Conservation (phyloP, 2,113 vertebrate species). For the Nerophis ophidion region DNA sequence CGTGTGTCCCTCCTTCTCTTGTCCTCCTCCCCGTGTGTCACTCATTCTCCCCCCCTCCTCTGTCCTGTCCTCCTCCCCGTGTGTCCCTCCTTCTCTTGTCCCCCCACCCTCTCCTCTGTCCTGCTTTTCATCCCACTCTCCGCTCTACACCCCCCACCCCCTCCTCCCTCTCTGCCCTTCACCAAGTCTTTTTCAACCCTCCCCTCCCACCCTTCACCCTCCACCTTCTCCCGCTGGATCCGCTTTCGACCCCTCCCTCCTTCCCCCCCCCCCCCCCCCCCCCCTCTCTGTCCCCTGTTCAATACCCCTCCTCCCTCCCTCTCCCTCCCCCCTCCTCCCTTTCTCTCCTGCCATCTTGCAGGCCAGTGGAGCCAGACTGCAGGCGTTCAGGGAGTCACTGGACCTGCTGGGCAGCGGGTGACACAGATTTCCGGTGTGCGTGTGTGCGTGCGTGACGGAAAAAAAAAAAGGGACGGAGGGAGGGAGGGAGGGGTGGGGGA, state of each 20-base stretch:
- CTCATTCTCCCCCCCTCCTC: constrained; percentile 52
- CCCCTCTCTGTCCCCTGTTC: constrained; percentile 32
- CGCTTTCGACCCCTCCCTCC: constrained; percentile 42
- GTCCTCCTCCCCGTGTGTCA: constrained; percentile 33
- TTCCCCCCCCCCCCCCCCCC: neutral
- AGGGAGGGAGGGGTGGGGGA: constrained; percentile 24
- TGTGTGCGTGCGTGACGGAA: constrained; percentile 44
- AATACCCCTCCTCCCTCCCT: constrained; percentile 16
- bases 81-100: constrained; percentile 34
- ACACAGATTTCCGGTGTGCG: constrained; percentile 67
- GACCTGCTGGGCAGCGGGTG: constrained; percentile 71
- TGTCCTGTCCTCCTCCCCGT: constrained; percentile 54
- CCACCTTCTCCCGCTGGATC: constrained; percentile 45
- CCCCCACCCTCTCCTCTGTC: constrained; percentile 46
- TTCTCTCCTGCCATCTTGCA: constrained; percentile 69
- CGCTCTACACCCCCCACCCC: constrained; percentile 38
- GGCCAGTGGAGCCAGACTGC: constrained; percentile 71
- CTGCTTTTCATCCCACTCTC: constrained; percentile 61
- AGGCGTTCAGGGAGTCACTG: constrained; percentile 71
- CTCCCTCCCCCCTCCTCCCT: constrained; percentile 34
- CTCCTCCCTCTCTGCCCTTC: constrained; percentile 37
- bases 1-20: too few species aligned
- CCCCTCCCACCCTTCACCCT: constrained; percentile 11
- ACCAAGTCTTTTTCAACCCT: constrained; percentile 22
- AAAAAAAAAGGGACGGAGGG: constrained; percentile 7